Evolutionary conservation across 2,113 vertebrate genomes (phyloP), one percentile per base, ranked within the genome.

Genomic region (Smithornis capensis): DNA sequence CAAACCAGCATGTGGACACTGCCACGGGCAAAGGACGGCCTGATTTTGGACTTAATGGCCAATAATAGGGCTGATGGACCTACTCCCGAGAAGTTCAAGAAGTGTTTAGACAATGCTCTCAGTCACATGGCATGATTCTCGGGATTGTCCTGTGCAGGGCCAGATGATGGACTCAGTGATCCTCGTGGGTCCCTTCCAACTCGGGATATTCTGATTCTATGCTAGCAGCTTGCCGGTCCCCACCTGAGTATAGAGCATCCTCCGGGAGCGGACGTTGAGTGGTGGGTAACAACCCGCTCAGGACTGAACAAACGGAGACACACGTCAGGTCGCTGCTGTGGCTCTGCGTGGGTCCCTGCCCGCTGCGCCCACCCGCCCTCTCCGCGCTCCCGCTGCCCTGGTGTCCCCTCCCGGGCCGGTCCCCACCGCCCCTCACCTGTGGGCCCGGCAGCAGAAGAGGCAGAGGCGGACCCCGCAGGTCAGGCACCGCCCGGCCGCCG

Each of bases 361-460:
- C 7, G 7, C 49, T 12, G 22, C 50, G 27, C 33, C 40, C n/a
- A 31, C 12, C 65, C 29, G 44, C 37, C 31, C 12, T 24, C 22
- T 55, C 14, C 14, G 45, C 27, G 56, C 74, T 19, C 47, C n/a
- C 56, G 29, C 31, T n/a, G 42, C 22, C 31, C 29, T 5, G 38
- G 9, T 5, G 53, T 12, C 47, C 25, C 83, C 23, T 19, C 4
- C 35, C 31, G 22, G 45, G 18, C 44, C 38, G 45, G 12, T 35
- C 59, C 45, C n/a, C 16, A 42, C 31, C 49, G 92, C 59, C 85
- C 71, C 94, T 96, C 95, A 99, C 99, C 99, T 99, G 98, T 99
- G 99, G 1, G 99, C 99, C 97, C 98, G 98, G 96, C 98, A 98
- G 98, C 99, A 99, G 98, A 99, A 99, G 89, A 96, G 98, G 94